Conservation (phyloP, 2,113 vertebrate species). For the Rhinogobius similis region DNA sequence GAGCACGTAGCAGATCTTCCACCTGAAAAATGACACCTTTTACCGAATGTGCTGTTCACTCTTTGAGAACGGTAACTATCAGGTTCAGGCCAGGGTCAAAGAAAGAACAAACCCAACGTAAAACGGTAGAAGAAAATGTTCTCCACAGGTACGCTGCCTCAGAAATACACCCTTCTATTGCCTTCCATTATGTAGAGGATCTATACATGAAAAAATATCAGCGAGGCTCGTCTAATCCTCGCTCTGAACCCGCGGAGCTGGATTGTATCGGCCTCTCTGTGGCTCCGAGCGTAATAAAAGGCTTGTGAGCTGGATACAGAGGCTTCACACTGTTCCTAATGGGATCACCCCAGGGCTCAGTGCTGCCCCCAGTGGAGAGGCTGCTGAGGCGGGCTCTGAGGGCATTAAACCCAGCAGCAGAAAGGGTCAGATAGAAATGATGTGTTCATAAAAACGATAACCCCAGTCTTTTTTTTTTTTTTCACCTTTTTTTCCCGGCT, state of each 20-base stretch:
- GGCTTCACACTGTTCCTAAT: constrained; percentile 7
- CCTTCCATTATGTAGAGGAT: not conserved
- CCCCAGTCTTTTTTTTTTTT: no score
- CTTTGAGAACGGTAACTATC: no score
- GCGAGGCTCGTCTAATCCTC: not conserved
- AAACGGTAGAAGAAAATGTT: no score
- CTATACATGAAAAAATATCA: not conserved
- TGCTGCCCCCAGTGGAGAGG: not conserved
- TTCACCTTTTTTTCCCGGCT: no score
- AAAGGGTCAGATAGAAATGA: not conserved
- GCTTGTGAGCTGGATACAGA: not conserved
- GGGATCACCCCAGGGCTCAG: constrained; percentile 6
- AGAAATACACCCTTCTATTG: no score
- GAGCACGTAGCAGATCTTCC: no score
- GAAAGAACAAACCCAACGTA: no score
- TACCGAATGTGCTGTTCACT: no score
- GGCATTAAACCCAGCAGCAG: not conserved
- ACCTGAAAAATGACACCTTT: no score
- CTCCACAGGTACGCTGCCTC: no score
- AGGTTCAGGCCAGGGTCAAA: no score
- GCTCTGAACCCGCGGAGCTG: not conserved
- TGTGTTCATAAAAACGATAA: not conserved
- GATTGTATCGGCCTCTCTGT: not conserved
- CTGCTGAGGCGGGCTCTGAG: not conserved
- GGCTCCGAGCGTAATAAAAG: not conserved